phyloP scores from a whole-genome alignment of 2,113 vertebrate species.

The Phyllopteryx taeniolatus region DNA sequence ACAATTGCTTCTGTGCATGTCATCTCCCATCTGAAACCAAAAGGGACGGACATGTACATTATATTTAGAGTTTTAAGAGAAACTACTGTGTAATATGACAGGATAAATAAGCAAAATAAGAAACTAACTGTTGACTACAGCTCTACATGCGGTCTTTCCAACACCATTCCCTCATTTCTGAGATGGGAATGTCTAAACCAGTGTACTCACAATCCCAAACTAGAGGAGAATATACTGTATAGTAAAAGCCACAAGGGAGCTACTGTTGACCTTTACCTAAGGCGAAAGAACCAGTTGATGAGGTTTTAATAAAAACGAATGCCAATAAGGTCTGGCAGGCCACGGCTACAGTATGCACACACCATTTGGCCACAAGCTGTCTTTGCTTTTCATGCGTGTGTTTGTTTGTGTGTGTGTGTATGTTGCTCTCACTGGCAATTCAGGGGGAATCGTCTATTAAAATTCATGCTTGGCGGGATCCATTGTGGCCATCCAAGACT shows the following conservation, averaged over 20 bases:
- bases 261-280: conserved; percentile 58
- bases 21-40: conserved; percentile 31
- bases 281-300: conserved; percentile 48
- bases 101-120: conserved; percentile 38
- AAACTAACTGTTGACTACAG: background rate
- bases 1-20: conserved; percentile 30
- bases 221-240: conserved; percentile 9
- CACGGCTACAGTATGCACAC: conserved; percentile 19
- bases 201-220: background rate
- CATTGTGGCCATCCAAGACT: background rate
- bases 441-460: background rate
- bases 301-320: conserved; percentile 43
- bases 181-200: background rate
- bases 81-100: background rate
- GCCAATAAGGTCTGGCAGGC: conserved; percentile 45
- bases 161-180: conserved; percentile 25
- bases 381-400: background rate
- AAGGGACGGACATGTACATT: conserved; percentile 32
- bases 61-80: background rate
- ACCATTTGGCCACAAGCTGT: background rate
- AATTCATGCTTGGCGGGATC: background rate
- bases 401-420: background rate
- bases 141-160: background rate
- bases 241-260: conserved; percentile 18
- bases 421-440: too few relatives aligned